These are phyloP conservation scores for Corydoras maculifer DNA, from an alignment of 2,113 vertebrate species.

Conservation along the genomic window DNA sequence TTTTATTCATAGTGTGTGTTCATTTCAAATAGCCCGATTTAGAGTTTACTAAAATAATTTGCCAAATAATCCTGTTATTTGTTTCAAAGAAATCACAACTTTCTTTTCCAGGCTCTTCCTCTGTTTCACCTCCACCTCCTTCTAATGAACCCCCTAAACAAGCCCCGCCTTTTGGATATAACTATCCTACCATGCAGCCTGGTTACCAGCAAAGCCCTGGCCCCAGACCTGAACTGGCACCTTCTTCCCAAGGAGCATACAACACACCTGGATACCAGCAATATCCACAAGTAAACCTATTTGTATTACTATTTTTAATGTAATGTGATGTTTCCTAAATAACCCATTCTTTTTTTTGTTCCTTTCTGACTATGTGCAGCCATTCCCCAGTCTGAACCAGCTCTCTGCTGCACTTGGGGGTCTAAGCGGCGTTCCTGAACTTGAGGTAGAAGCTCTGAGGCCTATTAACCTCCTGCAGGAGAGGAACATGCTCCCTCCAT, in stretches of 20 bases:
- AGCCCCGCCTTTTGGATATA: constrained; percentile 76
- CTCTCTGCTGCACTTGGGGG: constrained; percentile 84
- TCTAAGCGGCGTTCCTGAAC: constrained; percentile 80
- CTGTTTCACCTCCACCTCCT: constrained; percentile 45
- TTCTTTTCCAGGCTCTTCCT: neutral
- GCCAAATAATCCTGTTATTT: neutral
- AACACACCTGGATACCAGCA: constrained; percentile 69
- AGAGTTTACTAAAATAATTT: too few relatives aligned
- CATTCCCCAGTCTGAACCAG: constrained; percentile 80
- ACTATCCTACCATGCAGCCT: constrained; percentile 78
- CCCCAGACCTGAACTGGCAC: constrained; percentile 47
- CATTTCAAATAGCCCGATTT: too few relatives aligned
- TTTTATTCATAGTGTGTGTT: too few relatives aligned
- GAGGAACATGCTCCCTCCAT: constrained; percentile 77
- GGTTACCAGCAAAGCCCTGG: constrained; percentile 71
- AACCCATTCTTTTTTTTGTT: too few relatives aligned
- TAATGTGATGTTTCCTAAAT: neutral
- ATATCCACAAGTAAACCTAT: constrained; percentile 61
- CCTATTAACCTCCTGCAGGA: constrained; percentile 90
- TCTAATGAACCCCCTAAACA: constrained; percentile 62
- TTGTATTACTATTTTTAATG: too few relatives aligned
- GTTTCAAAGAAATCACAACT: neutral
- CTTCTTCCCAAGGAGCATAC: constrained; percentile 56
- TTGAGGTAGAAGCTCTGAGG: constrained; percentile 80
- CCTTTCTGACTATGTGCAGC: constrained; percentile 57